Evolutionary conservation across 2,797 vertebrate species (phyloP), one percentile per base, ranked within the genome.

Genomic region (Tokudaia muenninki): DNA sequence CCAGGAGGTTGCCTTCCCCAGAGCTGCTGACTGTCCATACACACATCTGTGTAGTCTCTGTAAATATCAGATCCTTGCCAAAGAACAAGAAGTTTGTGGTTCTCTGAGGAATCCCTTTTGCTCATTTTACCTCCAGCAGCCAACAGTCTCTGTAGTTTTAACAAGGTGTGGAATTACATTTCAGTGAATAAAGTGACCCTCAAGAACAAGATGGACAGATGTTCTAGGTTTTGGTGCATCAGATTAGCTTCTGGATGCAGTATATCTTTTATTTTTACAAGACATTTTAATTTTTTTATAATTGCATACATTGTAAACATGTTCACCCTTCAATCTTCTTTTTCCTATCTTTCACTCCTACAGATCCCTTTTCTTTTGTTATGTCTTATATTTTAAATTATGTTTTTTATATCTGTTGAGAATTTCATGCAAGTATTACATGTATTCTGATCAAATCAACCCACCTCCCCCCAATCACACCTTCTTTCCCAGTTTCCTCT

Each of bases 131-230:
- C 94, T 98, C 98, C 92, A 98, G 74, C 22, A 94, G 95, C 96
- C 78, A 95, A 95, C 4, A 94, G 50, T 84, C 97, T 72, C 24
- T 93, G 63, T 96, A n/a, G 31, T 98, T 98, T 97, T 97, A 98
- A 97, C 59, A 96, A 98, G 91, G 95, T 96, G 97, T 97, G 80
- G 98, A 98, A 98, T 98, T 97, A 97, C 77, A 44, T 74, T 83
- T 97, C 89, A 96, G 63, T 79, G 88, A 97, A 98, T 88, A 96
- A 98, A 98, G 97, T 98, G 97, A 97, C 92, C 92, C 52, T 93
- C 91, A 92, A 90, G 75, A 98, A 94, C 79, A 94, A 29, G 7
- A 94, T 52, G 13, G 70, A 98, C 67, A 96, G 87, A 90, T 90
- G 94, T 78, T 97, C 31, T 19, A 95, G 97, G 98, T 97, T 89